Base-by-base conservation (phyloP, 2,888 invertebrate genomes). In the Terebella lapidaria region DNA sequence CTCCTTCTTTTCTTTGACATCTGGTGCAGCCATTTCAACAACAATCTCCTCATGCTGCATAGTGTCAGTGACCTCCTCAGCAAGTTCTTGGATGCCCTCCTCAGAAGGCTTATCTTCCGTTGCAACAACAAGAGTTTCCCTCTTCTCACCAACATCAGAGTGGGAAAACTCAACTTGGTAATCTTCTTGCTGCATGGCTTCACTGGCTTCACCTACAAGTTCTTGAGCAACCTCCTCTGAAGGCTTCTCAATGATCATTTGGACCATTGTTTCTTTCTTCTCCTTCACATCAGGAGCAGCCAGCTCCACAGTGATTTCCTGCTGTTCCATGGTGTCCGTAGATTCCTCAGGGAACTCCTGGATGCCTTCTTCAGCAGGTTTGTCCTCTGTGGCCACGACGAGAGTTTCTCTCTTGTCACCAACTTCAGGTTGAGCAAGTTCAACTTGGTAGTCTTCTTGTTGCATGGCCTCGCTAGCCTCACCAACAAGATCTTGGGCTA, bases 401-500 rank as follows among this genome's bases (percentile, higher is more conserved):
- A 53, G 27, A 15, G 59, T 55, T 30, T 59, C 35, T 5, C 5
- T 30, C 45, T 59, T 53, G 26, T 20, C 28, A 20, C 25, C 24
- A 24, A 60, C 57, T 10, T 15, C 26, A 10, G 61, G 59, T 1
- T 26, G 24, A 15, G 61, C 55, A 2, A 64, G 30, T 27, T 61
- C 58, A 26, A 63, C 55, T 26, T 46, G 24, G 15, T 58, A 57
- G 51, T 62, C 53, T 54, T 63, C 65, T 26, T 60, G 46, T 18
- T 60, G 59, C n/a, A 60, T 47, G 25, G 70, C 71, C 26, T 63
- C 66, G 63, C 71, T 72, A 54, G 69, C 67, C 35, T 74, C 75
- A 28, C 64, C 54, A 5, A 28, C 28, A 18, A 52, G 10, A 20
- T 57, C 51, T 28, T 61, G 56, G 25, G 25, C 45, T 10, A 64